Percentiles rank a stretch among this genome's conserved stretches.
Conservation (phyloP, 2,797 vertebrate genomes). For the Halcyon chelicuti region DNA sequence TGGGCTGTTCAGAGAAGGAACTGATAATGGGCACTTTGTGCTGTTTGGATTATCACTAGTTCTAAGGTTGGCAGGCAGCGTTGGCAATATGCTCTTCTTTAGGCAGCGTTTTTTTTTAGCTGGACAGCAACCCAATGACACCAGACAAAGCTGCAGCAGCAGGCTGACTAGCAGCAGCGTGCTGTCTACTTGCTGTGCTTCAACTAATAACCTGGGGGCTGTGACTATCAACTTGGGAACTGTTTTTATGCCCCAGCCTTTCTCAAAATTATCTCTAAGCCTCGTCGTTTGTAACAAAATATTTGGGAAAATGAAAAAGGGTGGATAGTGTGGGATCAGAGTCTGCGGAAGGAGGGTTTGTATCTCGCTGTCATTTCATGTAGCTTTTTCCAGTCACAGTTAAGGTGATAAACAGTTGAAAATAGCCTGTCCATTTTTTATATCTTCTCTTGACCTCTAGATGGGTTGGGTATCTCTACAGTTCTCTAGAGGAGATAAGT, state of each 20-base stretch:
- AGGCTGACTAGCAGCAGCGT: neutral
- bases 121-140: slow-evolving; percentile 66
- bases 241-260: neutral
- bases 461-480: neutral
- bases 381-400: neutral
- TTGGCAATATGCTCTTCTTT: slow-evolving; percentile 67
- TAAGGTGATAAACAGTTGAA: neutral
- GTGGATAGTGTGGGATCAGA: neutral
- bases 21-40: slow-evolving; percentile 76
- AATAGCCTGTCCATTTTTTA: neutral
- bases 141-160: slow-evolving; percentile 36
- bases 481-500: neutral
- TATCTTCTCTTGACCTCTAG: neutral
- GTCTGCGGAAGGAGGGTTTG: neutral
- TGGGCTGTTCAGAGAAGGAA: slow-evolving; percentile 71
- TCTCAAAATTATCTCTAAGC: neutral
- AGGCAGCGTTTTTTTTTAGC: slow-evolving; percentile 34
- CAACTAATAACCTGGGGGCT: neutral
- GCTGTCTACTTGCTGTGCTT: neutral
- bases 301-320: neutral
- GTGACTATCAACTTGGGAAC: neutral
- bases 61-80: slow-evolving; percentile 66
- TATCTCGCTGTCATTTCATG: accelerated
- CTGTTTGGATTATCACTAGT: slow-evolving; percentile 71
- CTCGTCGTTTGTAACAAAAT: neutral